Conservation (phyloP, 1,140 invertebrate species). For the Drosophila bocki region DNA sequence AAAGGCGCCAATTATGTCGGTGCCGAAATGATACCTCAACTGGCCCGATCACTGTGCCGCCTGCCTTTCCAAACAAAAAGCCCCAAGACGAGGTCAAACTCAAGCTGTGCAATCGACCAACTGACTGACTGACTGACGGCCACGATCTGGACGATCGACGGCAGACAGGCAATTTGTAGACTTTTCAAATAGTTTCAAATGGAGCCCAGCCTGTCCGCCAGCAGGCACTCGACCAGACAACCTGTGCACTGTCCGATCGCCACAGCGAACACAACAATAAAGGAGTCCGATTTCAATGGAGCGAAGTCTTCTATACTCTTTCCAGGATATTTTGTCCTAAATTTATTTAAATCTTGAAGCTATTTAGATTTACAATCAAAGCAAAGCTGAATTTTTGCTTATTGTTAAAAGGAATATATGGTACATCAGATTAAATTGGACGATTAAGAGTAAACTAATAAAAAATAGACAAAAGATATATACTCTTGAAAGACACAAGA, state of each 20-base stretch:
- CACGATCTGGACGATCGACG: constrained; percentile 39
- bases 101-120: constrained; percentile 66
- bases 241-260: constrained; percentile 42
- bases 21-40: constrained; percentile 47
- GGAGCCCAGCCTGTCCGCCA: constrained; percentile 37
- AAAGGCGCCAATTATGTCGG: constrained; percentile 57
- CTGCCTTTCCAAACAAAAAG: constrained; percentile 66
- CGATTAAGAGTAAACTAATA: not conserved
- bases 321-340: not conserved
- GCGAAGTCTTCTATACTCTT: constrained; percentile 16
- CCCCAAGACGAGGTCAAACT: constrained; percentile 70
- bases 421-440: not conserved
- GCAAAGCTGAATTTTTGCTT: not conserved
- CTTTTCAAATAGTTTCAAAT: constrained; percentile 79
- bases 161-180: constrained; percentile 81
- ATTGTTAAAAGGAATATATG: not conserved
- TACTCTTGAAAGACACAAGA: not conserved
- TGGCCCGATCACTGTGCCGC: constrained; percentile 23
- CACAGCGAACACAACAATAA: constrained; percentile 45
- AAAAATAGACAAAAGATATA: not conserved
- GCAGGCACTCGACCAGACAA: constrained; percentile 41
- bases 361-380: not conserved
- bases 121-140: constrained; percentile 61
- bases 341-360: too few species aligned
- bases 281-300: not conserved